A percentile compares a stretch with the other conserved stretches of the same genome.
These are phyloP conservation scores for Salvelinus sp. DNA, from an alignment of 2,113 vertebrate species.

Conservation along the genomic window DNA sequence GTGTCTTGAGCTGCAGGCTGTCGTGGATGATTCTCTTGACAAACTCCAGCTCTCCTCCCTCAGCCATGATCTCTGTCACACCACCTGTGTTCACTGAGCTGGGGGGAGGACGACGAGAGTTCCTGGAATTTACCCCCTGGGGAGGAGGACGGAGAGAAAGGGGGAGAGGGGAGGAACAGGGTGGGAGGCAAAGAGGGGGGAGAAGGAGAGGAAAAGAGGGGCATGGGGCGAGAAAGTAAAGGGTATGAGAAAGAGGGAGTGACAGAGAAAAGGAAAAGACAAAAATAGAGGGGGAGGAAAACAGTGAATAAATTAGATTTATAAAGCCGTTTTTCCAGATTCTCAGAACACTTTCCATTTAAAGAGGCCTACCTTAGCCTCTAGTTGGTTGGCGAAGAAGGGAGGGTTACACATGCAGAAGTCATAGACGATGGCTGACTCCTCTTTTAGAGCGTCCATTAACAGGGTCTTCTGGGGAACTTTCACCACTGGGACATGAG, in stretches of 20 bases:
- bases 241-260: not conserved
- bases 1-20: slow-evolving; percentile 93
- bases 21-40: slow-evolving; percentile 99
- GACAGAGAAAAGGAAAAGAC: not conserved
- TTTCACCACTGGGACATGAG: slow-evolving; percentile 86
- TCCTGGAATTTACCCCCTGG: slow-evolving; percentile 96
- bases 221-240: not conserved
- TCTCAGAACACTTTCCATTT: not conserved
- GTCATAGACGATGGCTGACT: slow-evolving; percentile 92
- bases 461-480: slow-evolving; percentile 97
- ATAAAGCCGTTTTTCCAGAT: not conserved
- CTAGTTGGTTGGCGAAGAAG: slow-evolving; percentile 95
- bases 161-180: not conserved
- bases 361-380: slow-evolving; percentile 83
- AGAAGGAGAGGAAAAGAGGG: not conserved
- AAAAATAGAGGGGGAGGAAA: not conserved
- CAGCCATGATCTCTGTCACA: slow-evolving; percentile 98
- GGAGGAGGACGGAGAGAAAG: not conserved
- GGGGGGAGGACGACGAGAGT: slow-evolving; percentile 91
- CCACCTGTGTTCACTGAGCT: slow-evolving; percentile 98
- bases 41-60: slow-evolving; percentile 97
- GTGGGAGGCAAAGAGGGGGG: not conserved
- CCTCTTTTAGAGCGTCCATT: slow-evolving; percentile 97
- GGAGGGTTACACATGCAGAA: slow-evolving; percentile 99
- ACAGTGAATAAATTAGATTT: not conserved